Evolutionary conservation across 2,113 vertebrate species (phyloP).

Genomic region (Clarias macrocephalus): DNA sequence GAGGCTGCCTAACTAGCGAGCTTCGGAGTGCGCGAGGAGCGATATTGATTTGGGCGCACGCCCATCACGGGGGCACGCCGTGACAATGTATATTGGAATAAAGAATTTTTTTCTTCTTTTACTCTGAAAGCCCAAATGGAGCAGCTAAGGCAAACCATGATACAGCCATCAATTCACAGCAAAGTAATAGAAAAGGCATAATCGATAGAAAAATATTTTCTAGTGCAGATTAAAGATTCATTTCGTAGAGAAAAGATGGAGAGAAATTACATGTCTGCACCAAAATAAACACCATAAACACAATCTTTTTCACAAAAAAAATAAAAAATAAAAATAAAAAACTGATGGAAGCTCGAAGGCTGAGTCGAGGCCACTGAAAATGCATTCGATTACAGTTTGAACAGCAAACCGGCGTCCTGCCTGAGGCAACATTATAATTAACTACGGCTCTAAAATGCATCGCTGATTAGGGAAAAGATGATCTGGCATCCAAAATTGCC

Average conservation of each 20-base stretch:
- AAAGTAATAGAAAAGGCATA: background rate
- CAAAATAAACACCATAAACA: background rate
- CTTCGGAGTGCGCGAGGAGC: too few species aligned
- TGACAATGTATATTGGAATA: background rate
- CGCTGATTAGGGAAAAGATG: conserved; percentile 27
- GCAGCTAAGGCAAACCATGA: background rate
- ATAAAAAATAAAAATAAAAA: too few species aligned
- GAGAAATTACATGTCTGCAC: background rate
- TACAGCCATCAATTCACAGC: background rate
- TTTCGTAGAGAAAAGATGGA: background rate
- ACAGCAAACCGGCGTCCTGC: conserved; percentile 11
- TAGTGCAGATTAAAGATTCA: background rate
- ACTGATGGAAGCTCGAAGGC: conserved; percentile 27
- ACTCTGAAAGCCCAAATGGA: background rate
- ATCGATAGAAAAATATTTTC: background rate
- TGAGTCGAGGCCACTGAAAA: background rate
- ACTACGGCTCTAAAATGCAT: conserved; percentile 23
- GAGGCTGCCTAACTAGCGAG: too few species aligned
- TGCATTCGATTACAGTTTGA: conserved; percentile 13
- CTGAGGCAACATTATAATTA: conserved; percentile 27
- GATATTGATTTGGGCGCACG: too few species aligned
- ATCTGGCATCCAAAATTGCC: conserved; percentile 3
- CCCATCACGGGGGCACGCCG: too few species aligned
- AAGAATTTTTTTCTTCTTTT: background rate
- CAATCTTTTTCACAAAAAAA: background rate